Evolutionary conservation across 2,888 invertebrate species (phyloP).

Genomic region (Noctua pronuba): DNA sequence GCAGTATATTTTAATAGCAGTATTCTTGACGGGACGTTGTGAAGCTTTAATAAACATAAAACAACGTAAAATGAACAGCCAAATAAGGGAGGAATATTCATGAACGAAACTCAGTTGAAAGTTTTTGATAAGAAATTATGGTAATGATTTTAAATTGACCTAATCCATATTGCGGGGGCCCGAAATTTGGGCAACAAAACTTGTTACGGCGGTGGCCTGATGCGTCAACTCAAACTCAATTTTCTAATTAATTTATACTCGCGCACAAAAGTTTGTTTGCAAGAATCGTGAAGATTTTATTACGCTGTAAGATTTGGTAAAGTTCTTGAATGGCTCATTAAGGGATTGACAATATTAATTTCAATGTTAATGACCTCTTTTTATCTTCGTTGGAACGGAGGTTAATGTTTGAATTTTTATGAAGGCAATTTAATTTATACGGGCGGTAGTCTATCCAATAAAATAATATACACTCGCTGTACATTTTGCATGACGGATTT

Average conservation of each 20-base stretch:
- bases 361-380: constrained; percentile 10
- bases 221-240: constrained; percentile 77
- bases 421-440: neutral
- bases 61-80: constrained; percentile 74
- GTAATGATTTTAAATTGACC: constrained; percentile 87
- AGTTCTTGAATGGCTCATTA: constrained; percentile 53
- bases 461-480: neutral
- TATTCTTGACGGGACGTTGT: constrained; percentile 59
- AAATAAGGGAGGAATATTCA: constrained; percentile 83
- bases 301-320: constrained; percentile 63
- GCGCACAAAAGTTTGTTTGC: constrained; percentile 74
- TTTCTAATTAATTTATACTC: constrained; percentile 82
- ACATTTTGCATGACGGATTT: constrained; percentile 34
- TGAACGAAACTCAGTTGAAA: constrained; percentile 79
- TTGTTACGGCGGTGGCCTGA: constrained; percentile 76
- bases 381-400: neutral
- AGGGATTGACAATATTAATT: constrained; percentile 44
- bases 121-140: constrained; percentile 86
- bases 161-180: constrained; percentile 82
- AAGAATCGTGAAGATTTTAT: constrained; percentile 73
- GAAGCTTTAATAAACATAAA: constrained; percentile 73
- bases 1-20: constrained; percentile 55
- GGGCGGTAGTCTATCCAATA: neutral
- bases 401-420: neutral
- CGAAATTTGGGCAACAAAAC: constrained; percentile 77